phyloP scores from a whole-genome alignment of 2,113 vertebrate species.

The Sigmodon hispidus region DNA sequence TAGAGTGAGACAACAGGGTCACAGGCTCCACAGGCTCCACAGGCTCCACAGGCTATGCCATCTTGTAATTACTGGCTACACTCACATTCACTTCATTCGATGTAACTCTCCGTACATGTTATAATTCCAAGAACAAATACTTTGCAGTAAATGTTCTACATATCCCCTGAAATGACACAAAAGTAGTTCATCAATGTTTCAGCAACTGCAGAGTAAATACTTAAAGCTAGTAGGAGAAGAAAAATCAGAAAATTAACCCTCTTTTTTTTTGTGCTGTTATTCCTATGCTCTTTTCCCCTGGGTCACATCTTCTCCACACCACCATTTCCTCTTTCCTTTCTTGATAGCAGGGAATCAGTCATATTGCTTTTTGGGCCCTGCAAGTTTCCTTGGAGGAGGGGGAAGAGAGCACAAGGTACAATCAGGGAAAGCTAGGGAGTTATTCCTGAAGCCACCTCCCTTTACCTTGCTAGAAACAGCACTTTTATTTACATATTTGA shows the following conservation, averaged over 20 bases:
- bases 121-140: conserved; percentile 10
- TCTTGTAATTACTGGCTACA: neutral
- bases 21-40: conserved; percentile 3
- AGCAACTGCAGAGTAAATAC: conserved; percentile 20
- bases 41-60: neutral
- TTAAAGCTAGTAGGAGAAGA: neutral
- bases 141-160: neutral
- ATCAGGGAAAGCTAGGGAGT: no score
- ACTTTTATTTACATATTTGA: no score
- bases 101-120: neutral
- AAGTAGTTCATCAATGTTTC: conserved; percentile 46
- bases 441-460: no score
- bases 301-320: neutral
- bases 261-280: neutral
- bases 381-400: no score
- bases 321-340: neutral
- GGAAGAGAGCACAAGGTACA: no score
- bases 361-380: no score
- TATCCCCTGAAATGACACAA: neutral
- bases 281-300: neutral
- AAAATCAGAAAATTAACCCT: neutral
- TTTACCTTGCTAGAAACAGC: no score
- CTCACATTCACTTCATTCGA: conserved; percentile 13
- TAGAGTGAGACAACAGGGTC: neutral
- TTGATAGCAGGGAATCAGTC: neutral